Conservation (phyloP, 2,113 vertebrate species). For the Meriones unguiculatus region DNA sequence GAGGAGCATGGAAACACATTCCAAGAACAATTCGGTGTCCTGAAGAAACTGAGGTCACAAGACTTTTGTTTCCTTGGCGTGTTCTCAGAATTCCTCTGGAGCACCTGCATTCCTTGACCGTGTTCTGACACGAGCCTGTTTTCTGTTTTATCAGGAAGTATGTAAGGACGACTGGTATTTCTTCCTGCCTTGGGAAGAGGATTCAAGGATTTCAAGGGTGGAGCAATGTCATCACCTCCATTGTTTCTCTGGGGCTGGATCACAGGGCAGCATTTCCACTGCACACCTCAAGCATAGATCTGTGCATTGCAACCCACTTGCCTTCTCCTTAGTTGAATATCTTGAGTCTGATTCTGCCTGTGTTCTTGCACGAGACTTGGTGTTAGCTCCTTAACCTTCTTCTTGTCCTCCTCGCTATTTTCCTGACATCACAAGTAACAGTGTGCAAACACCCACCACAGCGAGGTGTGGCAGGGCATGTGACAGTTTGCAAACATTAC, state of each 20-base stretch:
- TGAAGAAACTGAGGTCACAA: not conserved
- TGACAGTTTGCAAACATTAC: not conserved
- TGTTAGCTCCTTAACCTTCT: not conserved
- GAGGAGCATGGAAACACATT: not conserved
- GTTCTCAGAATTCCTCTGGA: not conserved
- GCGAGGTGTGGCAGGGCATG: not conserved
- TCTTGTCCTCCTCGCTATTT: not conserved
- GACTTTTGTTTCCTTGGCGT: not conserved
- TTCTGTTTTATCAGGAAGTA: not conserved
- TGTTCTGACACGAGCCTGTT: not conserved
- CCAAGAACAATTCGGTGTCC: not conserved
- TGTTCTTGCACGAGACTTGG: not conserved
- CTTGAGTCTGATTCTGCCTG: not conserved
- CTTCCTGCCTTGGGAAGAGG: not conserved
- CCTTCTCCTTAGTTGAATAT: not conserved
- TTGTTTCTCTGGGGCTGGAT: not conserved
- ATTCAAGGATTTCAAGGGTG: not conserved
- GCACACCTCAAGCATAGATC: not conserved
- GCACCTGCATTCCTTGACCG: not conserved
- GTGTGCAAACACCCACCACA: conserved; percentile 9
- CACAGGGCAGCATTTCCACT: not conserved
- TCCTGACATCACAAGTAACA: not conserved
- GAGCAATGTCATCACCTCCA: not conserved
- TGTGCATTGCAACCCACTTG: not conserved
- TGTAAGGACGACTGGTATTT: not conserved